A percentile compares a stretch with the other conserved stretches of the same genome.
Conservation (phyloP, 1,140 invertebrate species). For the Papilio helenus region DNA sequence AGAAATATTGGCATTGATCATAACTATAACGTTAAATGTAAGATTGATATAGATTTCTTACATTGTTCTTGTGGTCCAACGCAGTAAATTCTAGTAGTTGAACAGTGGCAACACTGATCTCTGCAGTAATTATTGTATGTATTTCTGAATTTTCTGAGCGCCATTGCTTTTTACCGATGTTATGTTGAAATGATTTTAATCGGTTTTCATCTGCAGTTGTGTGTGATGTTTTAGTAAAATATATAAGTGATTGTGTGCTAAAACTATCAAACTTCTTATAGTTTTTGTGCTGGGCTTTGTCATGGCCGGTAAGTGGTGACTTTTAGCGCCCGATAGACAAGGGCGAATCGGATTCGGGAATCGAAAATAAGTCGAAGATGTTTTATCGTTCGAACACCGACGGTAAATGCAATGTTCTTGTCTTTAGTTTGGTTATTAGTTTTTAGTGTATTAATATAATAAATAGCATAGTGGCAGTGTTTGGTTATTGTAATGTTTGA, state of each 20-base stretch:
- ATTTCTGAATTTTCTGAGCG: constrained; percentile 82
- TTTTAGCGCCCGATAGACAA: constrained; percentile 83
- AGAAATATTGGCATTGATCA: too few species aligned
- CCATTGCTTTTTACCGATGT: constrained; percentile 83
- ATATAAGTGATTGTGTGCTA: constrained; percentile 80
- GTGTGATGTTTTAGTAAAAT: constrained; percentile 82
- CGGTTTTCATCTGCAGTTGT: constrained; percentile 81
- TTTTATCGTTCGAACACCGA: constrained; percentile 84
- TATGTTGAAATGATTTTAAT: constrained; percentile 83
- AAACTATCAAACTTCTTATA: constrained; percentile 81
- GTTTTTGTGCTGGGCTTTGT: constrained; percentile 83
- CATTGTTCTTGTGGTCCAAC: too few species aligned
- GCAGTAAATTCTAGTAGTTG: constrained; percentile 44
- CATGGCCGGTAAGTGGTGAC: constrained; percentile 84
- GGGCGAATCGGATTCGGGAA: constrained; percentile 82
- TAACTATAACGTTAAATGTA: too few species aligned
- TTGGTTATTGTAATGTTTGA: constrained; percentile 71
- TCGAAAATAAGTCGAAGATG: constrained; percentile 82
- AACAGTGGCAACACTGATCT: constrained; percentile 67
- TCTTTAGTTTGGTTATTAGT: constrained; percentile 80
- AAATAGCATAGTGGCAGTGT: constrained; percentile 71
- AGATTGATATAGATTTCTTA: too few species aligned
- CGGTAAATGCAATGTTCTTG: constrained; percentile 83
- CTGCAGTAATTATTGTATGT: constrained; percentile 81
- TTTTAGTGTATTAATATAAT: constrained; percentile 78